Evolutionary conservation across 2,888 invertebrate species (phyloP).

Genomic region (Melanophora roralis): DNA sequence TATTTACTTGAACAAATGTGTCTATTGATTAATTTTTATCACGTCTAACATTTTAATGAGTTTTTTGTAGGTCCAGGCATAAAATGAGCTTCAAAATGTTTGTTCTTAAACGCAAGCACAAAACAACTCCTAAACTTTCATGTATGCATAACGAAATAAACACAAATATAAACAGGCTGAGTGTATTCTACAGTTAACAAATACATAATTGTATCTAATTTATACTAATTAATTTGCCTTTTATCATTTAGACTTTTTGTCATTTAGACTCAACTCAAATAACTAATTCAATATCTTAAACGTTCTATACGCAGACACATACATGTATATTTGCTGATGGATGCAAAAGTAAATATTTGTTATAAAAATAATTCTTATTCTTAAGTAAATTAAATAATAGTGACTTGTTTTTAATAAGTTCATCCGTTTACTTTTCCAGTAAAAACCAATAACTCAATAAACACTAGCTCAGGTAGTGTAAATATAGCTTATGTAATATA

Average conservation of each 20-base stretch:
- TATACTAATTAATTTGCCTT: constrained; percentile 24
- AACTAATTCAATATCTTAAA: background rate
- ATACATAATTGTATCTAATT: constrained; percentile 19
- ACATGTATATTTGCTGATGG: background rate
- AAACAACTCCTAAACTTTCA: background rate
- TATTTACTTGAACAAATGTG: background rate
- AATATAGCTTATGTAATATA: too few relatives aligned
- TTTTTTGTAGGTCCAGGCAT: background rate
- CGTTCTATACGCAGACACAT: background rate
- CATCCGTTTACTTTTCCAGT: too few relatives aligned
- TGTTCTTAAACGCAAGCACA: background rate
- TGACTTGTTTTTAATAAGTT: too few relatives aligned
- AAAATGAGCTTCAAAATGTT: background rate
- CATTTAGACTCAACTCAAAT: constrained; percentile 7
- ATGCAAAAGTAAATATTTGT: background rate
- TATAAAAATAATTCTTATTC: background rate
- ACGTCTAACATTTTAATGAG: constrained; percentile 33
- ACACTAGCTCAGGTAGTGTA: too few relatives aligned
- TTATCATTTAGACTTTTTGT: too few relatives aligned
- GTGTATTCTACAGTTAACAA: constrained; percentile 1
- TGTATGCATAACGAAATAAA: too few relatives aligned
- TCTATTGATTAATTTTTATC: constrained; percentile 40
- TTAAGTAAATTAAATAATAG: too few relatives aligned
- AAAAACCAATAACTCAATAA: too few relatives aligned
- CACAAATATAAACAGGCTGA: background rate